These are phyloP conservation scores for Plectrocnemia conspersa DNA, from an alignment of 1,140 invertebrate genomes.

Conservation along the genomic window DNA sequence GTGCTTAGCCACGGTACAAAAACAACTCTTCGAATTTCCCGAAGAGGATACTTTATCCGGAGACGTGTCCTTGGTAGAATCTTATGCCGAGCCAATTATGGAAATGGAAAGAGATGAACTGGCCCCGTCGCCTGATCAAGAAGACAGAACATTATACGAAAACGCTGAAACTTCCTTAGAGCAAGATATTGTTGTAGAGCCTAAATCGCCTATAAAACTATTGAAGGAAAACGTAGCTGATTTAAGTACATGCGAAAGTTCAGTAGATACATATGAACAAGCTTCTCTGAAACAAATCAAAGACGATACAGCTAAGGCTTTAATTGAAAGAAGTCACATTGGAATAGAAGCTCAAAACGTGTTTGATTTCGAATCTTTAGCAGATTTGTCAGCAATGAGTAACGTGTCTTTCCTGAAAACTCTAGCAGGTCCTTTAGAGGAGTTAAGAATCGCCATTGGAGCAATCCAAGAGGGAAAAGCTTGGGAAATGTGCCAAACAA, in stretches of 20 bases:
- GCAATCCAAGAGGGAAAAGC: constrained; percentile 34
- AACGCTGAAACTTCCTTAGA: constrained; percentile 16
- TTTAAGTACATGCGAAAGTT: neutral
- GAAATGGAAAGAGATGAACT: constrained; percentile 33
- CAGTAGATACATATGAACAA: neutral
- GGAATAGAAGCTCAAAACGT: constrained; percentile 6
- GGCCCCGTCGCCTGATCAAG: constrained; percentile 20
- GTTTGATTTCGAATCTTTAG: neutral
- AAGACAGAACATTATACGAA: constrained; percentile 18
- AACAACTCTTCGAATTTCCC: constrained; percentile 31
- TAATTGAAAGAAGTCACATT: neutral
- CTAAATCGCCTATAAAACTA: neutral
- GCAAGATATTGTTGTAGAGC: constrained; percentile 4
- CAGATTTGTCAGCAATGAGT: neutral
- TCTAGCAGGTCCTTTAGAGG: constrained; percentile 35
- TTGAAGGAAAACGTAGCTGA: neutral
- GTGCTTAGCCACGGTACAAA: constrained; percentile 31
- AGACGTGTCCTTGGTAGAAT: constrained; percentile 32
- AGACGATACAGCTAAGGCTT: neutral
- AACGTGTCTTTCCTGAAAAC: constrained; percentile 31
- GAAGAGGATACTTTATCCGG: constrained; percentile 32
- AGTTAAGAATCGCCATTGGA: constrained; percentile 35
- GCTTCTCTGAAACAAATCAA: neutral
- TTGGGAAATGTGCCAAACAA: constrained; percentile 30
- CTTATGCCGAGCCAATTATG: constrained; percentile 31